Conservation (phyloP, 2,113 vertebrate species). For the Pelusios castaneus region DNA sequence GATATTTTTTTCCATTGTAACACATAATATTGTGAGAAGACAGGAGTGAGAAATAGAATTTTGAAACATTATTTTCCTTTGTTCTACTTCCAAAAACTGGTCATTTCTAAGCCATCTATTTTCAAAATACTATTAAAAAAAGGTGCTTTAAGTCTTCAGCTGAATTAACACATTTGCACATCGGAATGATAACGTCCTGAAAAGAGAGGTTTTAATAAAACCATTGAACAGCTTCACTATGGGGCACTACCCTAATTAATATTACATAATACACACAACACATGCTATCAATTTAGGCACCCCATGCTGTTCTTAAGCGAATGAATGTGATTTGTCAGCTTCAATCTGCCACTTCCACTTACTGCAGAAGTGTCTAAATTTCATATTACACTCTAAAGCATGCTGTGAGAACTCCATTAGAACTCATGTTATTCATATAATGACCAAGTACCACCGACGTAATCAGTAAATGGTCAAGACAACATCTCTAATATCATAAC, state of each 20-base stretch:
- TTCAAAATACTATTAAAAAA: background rate
- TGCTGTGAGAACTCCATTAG: constrained; percentile 51
- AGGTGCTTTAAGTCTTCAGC: background rate
- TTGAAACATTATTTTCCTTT: background rate
- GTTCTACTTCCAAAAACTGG: background rate
- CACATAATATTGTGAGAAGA: background rate
- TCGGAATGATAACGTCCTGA: constrained; percentile 23
- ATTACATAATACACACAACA: constrained; percentile 70
- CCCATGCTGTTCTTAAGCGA: constrained; percentile 58
- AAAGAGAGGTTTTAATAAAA: constrained; percentile 60
- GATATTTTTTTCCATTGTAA: background rate
- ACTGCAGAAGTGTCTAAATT: constrained; percentile 61
- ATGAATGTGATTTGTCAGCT: constrained; percentile 68
- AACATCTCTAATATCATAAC: background rate
- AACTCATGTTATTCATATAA: constrained; percentile 60
- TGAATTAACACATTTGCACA: constrained; percentile 29
- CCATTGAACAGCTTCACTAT: constrained; percentile 50
- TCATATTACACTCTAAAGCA: constrained; percentile 60
- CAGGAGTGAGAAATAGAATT: background rate
- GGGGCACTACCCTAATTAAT: constrained; percentile 71
- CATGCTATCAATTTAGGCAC: constrained; percentile 63
- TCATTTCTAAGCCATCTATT: background rate
- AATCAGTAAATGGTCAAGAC: constrained; percentile 57
- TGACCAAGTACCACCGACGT: constrained; percentile 37
- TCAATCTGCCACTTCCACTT: constrained; percentile 67